phyloP scores from a whole-genome alignment of 2,888 invertebrate species.

The Sylvicola fuscatus region DNA sequence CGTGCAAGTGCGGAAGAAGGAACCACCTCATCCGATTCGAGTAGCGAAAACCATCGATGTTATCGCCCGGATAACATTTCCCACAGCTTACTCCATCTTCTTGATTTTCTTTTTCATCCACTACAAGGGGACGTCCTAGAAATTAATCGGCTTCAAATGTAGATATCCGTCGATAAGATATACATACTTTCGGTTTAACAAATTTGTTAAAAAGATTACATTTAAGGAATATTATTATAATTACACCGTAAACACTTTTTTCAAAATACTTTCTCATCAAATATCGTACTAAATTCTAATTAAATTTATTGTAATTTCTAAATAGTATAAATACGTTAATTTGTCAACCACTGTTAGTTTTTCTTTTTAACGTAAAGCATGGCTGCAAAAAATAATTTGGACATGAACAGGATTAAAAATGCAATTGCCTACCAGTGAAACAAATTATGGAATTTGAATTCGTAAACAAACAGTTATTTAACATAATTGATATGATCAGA shows the following conservation, averaged over 20 bases:
- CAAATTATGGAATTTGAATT: too few relatives aligned
- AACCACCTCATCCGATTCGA: constrained; percentile 79
- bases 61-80: constrained; percentile 84
- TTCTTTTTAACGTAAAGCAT: background rate
- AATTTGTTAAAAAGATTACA: background rate
- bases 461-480: too few relatives aligned
- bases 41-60: constrained; percentile 91
- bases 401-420: background rate
- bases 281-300: too few relatives aligned
- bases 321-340: background rate
- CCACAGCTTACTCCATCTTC: constrained; percentile 81
- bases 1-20: constrained; percentile 76
- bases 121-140: constrained; percentile 57
- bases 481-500: too few relatives aligned
- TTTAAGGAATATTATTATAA: too few relatives aligned
- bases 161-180: too few relatives aligned
- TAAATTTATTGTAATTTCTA: too few relatives aligned
- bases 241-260: too few relatives aligned
- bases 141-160: constrained; percentile 4
- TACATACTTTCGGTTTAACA: too few relatives aligned
- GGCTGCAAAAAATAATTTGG: background rate
- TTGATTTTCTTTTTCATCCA: constrained; percentile 90
- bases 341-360: background rate
- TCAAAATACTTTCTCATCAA: background rate
- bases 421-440: background rate